These are phyloP conservation scores for Oriolus oriolus DNA, from an alignment of 2,113 vertebrate species.

Conservation along the genomic window DNA sequence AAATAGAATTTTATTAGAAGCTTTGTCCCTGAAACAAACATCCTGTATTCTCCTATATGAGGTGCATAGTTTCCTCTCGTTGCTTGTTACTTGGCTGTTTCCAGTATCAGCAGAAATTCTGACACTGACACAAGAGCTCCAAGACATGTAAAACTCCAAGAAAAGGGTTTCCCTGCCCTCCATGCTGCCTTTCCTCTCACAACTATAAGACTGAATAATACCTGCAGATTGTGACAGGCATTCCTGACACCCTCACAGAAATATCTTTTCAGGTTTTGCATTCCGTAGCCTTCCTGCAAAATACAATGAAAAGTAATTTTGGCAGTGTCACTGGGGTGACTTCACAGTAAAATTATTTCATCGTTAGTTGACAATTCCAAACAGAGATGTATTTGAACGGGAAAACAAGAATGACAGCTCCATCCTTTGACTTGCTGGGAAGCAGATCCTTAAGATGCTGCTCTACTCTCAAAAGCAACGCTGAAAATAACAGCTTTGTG, in stretches of 20 bases:
- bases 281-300: neutral
- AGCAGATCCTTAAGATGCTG: neutral
- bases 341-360: neutral
- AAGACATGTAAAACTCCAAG: neutral
- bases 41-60: neutral
- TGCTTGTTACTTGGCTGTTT: neutral
- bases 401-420: neutral
- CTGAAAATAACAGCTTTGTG: neutral
- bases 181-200: neutral
- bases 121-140: neutral
- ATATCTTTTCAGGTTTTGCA: neutral
- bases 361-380: neutral
- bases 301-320: neutral
- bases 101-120: neutral
- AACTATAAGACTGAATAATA: neutral
- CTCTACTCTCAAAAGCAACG: neutral
- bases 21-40: neutral
- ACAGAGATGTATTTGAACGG: neutral
- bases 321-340: neutral
- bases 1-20: neutral
- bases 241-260: neutral
- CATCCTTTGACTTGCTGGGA: neutral
- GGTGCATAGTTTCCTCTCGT: neutral
- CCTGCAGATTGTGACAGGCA: neutral
- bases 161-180: neutral